Evolutionary conservation across 2,888 invertebrate genomes (phyloP).

Genomic region (Cryptus armator): DNA sequence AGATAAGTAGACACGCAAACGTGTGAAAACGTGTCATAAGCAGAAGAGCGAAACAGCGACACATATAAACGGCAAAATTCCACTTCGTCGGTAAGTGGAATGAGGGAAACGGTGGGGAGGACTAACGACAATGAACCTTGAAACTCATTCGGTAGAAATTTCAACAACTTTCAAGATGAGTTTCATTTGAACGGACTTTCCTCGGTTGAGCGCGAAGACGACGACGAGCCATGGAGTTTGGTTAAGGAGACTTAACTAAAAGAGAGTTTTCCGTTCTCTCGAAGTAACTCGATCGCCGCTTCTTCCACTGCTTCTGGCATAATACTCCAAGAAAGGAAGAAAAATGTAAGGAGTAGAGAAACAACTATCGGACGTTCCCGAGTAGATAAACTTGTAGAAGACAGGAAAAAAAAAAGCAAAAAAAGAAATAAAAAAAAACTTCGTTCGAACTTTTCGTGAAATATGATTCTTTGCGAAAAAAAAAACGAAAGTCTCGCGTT

Average conservation of each 20-base stretch:
- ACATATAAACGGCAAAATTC: slow-evolving; percentile 10
- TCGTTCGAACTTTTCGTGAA: slow-evolving; percentile 46
- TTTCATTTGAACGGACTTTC: slow-evolving; percentile 62
- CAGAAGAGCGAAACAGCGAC: not conserved
- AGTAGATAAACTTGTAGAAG: slow-evolving; percentile 47
- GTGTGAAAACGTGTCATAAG: slow-evolving; percentile 6
- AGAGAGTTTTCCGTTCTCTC: slow-evolving; percentile 62
- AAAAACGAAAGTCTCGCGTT: slow-evolving; percentile 4
- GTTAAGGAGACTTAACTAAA: slow-evolving; percentile 58
- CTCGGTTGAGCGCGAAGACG: slow-evolving; percentile 42
- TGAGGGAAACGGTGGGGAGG: not conserved
- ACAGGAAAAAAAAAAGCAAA: slow-evolving; percentile 24
- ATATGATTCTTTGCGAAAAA: slow-evolving; percentile 41
- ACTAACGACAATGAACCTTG: slow-evolving; percentile 61
- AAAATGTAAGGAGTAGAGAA: slow-evolving; percentile 40
- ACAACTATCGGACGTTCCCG: slow-evolving; percentile 37
- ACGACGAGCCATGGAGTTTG: slow-evolving; percentile 43
- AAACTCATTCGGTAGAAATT: slow-evolving; percentile 63
- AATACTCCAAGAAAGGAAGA: slow-evolving; percentile 47
- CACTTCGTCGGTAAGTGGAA: not conserved
- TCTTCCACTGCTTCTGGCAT: slow-evolving; percentile 41
- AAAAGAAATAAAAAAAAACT: not conserved
- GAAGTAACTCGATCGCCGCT: slow-evolving; percentile 65
- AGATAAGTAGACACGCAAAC: not conserved
- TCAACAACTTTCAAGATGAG: slow-evolving; percentile 66